Evolutionary conservation across 2,888 invertebrate species (phyloP).

Genomic region (Drosophila neonasuta): DNA sequence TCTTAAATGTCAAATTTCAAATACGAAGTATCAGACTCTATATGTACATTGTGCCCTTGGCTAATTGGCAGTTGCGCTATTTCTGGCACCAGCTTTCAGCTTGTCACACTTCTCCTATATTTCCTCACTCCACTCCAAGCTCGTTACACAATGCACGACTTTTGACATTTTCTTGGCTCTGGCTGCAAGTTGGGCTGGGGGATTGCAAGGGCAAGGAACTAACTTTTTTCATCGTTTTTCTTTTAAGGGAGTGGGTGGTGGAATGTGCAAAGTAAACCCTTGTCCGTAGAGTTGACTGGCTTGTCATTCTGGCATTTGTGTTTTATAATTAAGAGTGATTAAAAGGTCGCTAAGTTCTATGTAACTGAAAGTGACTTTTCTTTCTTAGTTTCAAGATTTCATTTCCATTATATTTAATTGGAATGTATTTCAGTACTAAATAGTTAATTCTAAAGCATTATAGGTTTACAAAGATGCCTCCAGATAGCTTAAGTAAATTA

Average conservation of each 20-base stretch:
- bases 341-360: conserved; percentile 41
- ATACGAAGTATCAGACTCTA: not conserved
- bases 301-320: conserved; percentile 60
- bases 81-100: conserved; percentile 4
- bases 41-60: conserved; percentile 6
- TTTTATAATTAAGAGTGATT: conserved; percentile 57
- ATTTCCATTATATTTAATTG: conserved; percentile 7
- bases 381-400: not conserved
- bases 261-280: conserved; percentile 8
- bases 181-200: conserved; percentile 6
- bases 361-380: conserved; percentile 1
- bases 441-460: conserved; percentile 3
- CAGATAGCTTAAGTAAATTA: not conserved
- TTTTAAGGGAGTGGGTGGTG: not conserved
- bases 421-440: not conserved
- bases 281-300: conserved; percentile 20
- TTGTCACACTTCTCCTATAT: conserved; percentile 15
- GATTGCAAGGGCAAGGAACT: not conserved
- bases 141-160: conserved; percentile 51
- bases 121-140: conserved; percentile 7
- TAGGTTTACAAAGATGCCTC: not conserved
- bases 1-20: not conserved
- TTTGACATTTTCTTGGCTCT: conserved; percentile 55
- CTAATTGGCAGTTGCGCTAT: conserved; percentile 31
- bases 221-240: not conserved